phyloP scores from a whole-genome alignment of 2,888 invertebrate genomes.

The Deilephila porcellus region DNA sequence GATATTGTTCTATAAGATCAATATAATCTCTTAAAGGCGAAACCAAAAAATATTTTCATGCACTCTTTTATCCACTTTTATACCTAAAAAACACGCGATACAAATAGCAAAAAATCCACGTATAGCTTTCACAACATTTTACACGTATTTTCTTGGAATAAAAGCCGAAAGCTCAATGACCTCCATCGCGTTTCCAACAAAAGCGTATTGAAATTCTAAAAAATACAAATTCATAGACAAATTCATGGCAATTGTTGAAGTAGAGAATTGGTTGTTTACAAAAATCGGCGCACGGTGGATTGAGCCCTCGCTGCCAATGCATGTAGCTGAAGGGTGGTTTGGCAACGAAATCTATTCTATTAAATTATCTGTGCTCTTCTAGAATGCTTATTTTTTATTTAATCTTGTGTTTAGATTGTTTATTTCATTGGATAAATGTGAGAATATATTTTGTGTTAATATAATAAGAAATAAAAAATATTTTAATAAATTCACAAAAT shows the following conservation, averaged over 20 bases:
- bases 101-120: background rate
- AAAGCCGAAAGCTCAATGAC: background rate
- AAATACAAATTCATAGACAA: background rate
- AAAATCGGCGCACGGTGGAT: background rate
- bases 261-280: constrained; percentile 10
- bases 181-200: background rate
- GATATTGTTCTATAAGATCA: no score
- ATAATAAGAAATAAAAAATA: no score
- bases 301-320: background rate
- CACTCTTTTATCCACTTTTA: background rate
- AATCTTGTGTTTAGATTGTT: background rate
- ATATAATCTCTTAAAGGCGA: no score
- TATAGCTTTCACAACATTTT: background rate
- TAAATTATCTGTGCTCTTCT: background rate
- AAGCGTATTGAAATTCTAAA: constrained; percentile 2
- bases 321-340: constrained; percentile 14
- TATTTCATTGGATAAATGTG: background rate
- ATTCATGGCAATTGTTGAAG: background rate
- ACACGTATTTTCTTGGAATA: background rate
- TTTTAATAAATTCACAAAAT: no score
- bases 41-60: background rate
- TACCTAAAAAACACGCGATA: background rate
- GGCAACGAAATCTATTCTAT: constrained; percentile 8
- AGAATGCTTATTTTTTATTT: background rate
- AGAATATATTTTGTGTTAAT: background rate